Evolutionary conservation across 2,888 invertebrate genomes (phyloP), one percentile per base, ranked within the genome.

Genomic region (Sturmia bella): DNA sequence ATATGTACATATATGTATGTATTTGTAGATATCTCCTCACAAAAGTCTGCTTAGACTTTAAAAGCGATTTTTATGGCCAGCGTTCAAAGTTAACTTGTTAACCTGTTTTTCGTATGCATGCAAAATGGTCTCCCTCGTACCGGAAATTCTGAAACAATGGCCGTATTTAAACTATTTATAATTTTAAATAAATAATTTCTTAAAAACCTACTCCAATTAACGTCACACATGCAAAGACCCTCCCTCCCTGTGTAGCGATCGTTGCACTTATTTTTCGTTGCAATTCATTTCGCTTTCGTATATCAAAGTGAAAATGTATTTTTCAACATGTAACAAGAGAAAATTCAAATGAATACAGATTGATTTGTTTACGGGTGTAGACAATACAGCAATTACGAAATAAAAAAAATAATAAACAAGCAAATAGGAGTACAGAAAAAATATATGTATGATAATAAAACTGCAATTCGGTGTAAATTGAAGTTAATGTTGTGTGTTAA

Each of bases 401-500:
- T 37, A 43, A 68, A 68, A 52, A 64, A 72, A 19, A 21, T 17
- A 43, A 24, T 19, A 32, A 54, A 27, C n/a, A n/a, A n/a, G n/a
- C 32, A 32, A 32, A 32, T 41, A 37, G 24, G 56, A 75, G 0
- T 52, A 45, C 13, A 66, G 61, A 19, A 9, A 32, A 32, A 32
- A 32, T 7, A 32, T 32, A 32, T 9, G 57, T 6, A 68, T 43
- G 52, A 43, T 27, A 61, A 19, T 54, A 41, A 54, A 81, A 56
- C 15, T 74, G 69, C 68, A 73, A 56, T 66, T 43, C 45, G 43
- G 78, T 70, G 74, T 82, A 78, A 78, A 82, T 66, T 75, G 45
- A 75, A 74, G 78, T 78, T 75, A 82, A 82, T 82, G 78, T 70
- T 82, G 82, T 80, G 64, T 82, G 70, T 82, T 78, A 82, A 78